Conservation (phyloP, 2,113 vertebrate genomes). For the Osmerus mordax region DNA sequence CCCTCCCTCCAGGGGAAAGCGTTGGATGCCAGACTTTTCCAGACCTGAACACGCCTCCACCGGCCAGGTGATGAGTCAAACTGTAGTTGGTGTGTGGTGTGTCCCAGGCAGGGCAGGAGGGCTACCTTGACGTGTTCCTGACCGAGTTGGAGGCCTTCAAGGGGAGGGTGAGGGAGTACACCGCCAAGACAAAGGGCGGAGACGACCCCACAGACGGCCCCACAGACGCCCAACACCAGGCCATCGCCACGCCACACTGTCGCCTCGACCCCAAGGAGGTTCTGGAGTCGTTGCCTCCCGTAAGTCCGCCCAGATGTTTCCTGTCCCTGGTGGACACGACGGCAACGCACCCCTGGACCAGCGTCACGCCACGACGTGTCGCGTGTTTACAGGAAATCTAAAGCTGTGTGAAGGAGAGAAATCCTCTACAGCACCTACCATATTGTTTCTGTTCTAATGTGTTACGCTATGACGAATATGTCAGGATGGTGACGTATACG, state of each 20-base stretch:
- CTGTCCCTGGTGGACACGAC: neutral
- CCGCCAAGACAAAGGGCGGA: slow-evolving; percentile 63
- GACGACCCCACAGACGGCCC: slow-evolving; percentile 62
- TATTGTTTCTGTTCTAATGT: neutral
- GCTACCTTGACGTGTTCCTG: slow-evolving; percentile 93
- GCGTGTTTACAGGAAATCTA: too few species aligned
- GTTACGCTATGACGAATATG: neutral
- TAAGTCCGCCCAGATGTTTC: slow-evolving; percentile 52
- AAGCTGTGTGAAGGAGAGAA: neutral
- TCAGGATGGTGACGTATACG: neutral
- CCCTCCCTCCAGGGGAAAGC: too few species aligned
- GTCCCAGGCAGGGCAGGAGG: slow-evolving; percentile 82
- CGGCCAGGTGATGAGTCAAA: too few species aligned
- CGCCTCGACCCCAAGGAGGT: slow-evolving; percentile 75
- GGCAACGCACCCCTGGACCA: too few species aligned
- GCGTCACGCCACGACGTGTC: too few species aligned
- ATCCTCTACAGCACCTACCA: neutral
- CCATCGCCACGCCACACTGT: slow-evolving; percentile 58
- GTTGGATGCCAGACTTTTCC: too few species aligned
- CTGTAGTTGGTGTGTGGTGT: neutral
- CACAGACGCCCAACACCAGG: slow-evolving; percentile 58
- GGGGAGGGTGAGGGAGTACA: slow-evolving; percentile 81
- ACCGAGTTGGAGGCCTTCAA: slow-evolving; percentile 92
- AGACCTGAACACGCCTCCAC: too few species aligned
- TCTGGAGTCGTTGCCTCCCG: slow-evolving; percentile 76